Conservation (phyloP, 2,888 invertebrate genomes). For the Odontothrips loti region DNA sequence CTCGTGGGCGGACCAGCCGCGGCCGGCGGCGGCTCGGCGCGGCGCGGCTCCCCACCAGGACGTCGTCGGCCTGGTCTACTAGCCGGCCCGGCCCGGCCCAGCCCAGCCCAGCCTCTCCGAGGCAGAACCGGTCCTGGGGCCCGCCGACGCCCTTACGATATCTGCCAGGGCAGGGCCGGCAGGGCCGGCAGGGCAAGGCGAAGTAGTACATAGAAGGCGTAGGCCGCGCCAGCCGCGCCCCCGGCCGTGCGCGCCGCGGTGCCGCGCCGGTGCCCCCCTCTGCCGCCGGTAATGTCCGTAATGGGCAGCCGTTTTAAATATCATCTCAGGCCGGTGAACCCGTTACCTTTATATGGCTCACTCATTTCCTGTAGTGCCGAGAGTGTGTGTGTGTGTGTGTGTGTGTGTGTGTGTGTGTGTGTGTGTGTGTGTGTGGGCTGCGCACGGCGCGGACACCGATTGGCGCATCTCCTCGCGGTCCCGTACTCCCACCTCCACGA, state of each 20-base stretch:
- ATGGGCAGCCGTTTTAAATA: conserved; percentile 14
- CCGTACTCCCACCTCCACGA: background rate
- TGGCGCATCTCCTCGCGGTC: background rate
- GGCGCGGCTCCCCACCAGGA: background rate
- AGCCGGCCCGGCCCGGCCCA: background rate
- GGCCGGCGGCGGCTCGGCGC: background rate
- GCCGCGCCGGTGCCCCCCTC: background rate
- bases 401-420: background rate
- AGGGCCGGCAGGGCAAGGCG: too few relatives aligned
- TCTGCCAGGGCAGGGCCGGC: too few relatives aligned
- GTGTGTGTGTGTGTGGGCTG: too few relatives aligned
- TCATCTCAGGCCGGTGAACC: background rate
- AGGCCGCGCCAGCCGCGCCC: background rate
- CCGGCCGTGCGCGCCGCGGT: too few relatives aligned
- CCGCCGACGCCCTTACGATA: too few relatives aligned
- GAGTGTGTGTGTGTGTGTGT: background rate
- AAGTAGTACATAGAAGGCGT: too few relatives aligned
- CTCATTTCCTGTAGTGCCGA: conserved; percentile 14
- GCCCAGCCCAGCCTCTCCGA: conserved; percentile 5
- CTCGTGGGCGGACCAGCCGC: conserved; percentile 9
- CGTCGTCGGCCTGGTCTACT: too few relatives aligned
- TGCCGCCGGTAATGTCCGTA: background rate
- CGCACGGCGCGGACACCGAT: background rate
- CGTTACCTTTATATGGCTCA: conserved; percentile 9
- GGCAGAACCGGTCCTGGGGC: background rate